phyloP scores from a whole-genome alignment of 2,797 vertebrate species.

The Pangasius djambal region DNA sequence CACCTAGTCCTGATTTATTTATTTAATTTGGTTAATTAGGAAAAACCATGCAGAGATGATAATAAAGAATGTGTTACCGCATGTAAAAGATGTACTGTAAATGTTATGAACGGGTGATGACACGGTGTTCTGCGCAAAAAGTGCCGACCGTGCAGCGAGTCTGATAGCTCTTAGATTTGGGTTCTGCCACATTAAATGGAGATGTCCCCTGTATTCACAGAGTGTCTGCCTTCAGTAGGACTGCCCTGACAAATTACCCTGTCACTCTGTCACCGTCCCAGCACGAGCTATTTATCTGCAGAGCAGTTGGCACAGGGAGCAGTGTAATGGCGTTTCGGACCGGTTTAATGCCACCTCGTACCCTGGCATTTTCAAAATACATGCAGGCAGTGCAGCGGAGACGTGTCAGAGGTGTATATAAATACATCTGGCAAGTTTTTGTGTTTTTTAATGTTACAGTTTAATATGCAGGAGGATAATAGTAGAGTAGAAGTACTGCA shows the following conservation, averaged over 20 bases:
- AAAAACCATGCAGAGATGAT: constrained; percentile 20
- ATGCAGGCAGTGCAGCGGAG: neutral
- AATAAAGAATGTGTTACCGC: constrained; percentile 37
- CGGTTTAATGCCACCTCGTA: constrained; percentile 21
- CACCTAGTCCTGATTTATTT: constrained; percentile 17
- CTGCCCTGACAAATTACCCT: constrained; percentile 69
- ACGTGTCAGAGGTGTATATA: neutral
- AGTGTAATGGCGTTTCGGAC: constrained; percentile 4
- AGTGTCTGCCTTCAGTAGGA: constrained; percentile 68
- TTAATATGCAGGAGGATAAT: neutral
- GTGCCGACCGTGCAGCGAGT: constrained; percentile 11
- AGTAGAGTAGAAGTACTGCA: neutral
- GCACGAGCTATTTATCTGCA: constrained; percentile 53
- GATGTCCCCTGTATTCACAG: constrained; percentile 68
- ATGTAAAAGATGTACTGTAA: constrained; percentile 12
- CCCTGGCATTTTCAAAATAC: constrained; percentile 22
- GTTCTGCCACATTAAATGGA: constrained; percentile 64
- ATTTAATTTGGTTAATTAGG: constrained; percentile 42
- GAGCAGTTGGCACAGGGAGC: constrained; percentile 29
- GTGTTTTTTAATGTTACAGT: neutral
- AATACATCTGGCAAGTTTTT: neutral
- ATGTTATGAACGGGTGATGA: constrained; percentile 19
- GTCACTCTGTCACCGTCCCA: constrained; percentile 64
- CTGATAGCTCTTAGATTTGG: constrained; percentile 43
- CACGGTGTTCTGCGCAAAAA: neutral